Evolutionary conservation across 2,113 vertebrate species (phyloP).

Genomic region (Copsychus sechellarum): DNA sequence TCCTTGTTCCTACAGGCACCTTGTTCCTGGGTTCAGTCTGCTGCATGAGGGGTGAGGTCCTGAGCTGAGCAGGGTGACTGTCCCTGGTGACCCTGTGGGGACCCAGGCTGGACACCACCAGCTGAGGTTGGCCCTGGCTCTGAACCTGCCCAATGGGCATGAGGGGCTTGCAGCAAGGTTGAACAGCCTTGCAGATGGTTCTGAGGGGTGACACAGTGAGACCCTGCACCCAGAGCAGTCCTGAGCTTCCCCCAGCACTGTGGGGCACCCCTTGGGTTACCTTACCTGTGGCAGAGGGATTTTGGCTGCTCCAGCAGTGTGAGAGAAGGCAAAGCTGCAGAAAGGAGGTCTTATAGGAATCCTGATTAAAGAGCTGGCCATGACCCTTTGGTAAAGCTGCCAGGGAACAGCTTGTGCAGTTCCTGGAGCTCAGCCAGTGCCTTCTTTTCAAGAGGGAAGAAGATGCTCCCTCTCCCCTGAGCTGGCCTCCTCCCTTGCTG

Average conservation of each 20-base stretch:
- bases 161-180: background rate
- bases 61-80: background rate
- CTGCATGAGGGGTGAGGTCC: background rate
- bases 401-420: background rate
- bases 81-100: background rate
- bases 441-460: background rate
- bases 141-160: background rate
- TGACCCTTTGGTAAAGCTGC: background rate
- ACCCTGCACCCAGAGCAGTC: background rate
- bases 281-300: background rate
- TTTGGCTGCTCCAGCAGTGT: background rate
- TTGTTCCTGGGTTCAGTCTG: background rate
- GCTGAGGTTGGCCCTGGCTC: background rate
- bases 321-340: background rate
- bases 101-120: background rate
- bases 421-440: background rate
- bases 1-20: fast-evolving
- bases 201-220: background rate
- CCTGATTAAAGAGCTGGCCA: background rate
- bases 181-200: background rate
- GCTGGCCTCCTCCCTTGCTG: background rate
- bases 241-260: background rate
- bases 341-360: background rate
- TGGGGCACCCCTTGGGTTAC: background rate
- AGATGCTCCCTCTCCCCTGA: background rate